These are phyloP conservation scores for Drosophila nasuta DNA, from an alignment of 1,140 invertebrate genomes.

Conservation along the genomic window DNA sequence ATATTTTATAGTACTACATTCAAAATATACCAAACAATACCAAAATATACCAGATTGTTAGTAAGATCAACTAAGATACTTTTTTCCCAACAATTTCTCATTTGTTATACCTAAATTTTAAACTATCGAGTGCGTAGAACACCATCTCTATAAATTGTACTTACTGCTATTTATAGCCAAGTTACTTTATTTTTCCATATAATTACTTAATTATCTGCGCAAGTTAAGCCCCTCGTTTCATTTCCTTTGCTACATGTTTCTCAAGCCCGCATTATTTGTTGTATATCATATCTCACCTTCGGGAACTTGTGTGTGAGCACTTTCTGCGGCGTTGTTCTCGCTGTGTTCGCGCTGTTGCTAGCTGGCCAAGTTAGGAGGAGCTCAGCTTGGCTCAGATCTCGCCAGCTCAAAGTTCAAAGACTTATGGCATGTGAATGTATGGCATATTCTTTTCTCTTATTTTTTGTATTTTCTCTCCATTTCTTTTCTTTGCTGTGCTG, in stretches of 20 bases:
- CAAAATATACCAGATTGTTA: no score
- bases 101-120: no score
- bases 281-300: slow-evolving; percentile 9
- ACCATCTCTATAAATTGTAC: no score
- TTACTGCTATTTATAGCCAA: neutral
- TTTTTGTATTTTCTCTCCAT: neutral
- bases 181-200: neutral
- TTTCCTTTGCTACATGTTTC: neutral
- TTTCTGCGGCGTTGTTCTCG: neutral
- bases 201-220: neutral
- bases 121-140: no score
- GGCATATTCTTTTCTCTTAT: slow-evolving; percentile 8
- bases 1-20: no score
- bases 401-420: slow-evolving; percentile 55
- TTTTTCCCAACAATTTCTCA: no score
- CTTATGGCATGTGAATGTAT: slow-evolving; percentile 11
- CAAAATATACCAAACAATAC: no score
- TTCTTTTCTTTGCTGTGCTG: slow-evolving; percentile 15
- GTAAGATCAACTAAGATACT: no score
- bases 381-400: slow-evolving; percentile 11
- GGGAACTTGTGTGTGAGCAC: neutral
- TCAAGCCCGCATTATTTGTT: slow-evolving; percentile 3
- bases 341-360: slow-evolving; percentile 24
- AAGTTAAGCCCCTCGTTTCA: neutral
- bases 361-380: slow-evolving; percentile 15